Base-by-base conservation (phyloP, 1,140 invertebrate genomes). In the Drosophila tropicalis region DNA sequence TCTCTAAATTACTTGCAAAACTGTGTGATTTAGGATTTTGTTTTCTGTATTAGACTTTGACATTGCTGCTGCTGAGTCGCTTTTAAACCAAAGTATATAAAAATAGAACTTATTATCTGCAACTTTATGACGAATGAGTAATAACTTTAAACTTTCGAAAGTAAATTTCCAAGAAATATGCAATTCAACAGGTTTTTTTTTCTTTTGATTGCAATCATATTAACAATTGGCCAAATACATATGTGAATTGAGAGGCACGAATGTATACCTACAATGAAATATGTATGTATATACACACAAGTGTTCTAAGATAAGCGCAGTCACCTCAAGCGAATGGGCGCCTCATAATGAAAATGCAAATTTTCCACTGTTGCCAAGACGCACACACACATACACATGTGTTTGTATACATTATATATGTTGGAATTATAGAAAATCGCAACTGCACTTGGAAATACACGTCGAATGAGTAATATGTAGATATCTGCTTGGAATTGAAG, bases 291-390 rank as follows among this genome's bases (percentile, higher is more conserved):
- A 22, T 51, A 51, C 22, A 51, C 44, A 51, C 44, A 51, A 51
- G 44, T 51, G 44, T 51, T 51, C 44, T 3, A 22, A 57, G 56
- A 34, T 57, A 57, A 57, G 56, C 56, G 56, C 56, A 51, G 17
- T 51, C 17, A 51, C 44, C 15, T 17, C 25, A 57, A 32, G 5
- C 9, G 55, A 57, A 60, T 60, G 25, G 17, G 9, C 51, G 69
- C 62, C 65, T 76, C 76, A 80, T 69, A 79, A 76, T 79, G 77
- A 65, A 83, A 84, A 79, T 84, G 76, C 61, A 58, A 81, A 86
- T 72, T 66, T 56, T 54, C 62, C 63, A 34, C 44, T 54, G 81
- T 80, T 84, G 79, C 76, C 78, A 87, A 67, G 34, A 22, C 34
- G 64, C 61, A 34, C 58, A 66, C 32, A 69, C 15, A 60, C 2